Conservation (phyloP, 2,113 vertebrate genomes). For the Hiodon alosoides region DNA sequence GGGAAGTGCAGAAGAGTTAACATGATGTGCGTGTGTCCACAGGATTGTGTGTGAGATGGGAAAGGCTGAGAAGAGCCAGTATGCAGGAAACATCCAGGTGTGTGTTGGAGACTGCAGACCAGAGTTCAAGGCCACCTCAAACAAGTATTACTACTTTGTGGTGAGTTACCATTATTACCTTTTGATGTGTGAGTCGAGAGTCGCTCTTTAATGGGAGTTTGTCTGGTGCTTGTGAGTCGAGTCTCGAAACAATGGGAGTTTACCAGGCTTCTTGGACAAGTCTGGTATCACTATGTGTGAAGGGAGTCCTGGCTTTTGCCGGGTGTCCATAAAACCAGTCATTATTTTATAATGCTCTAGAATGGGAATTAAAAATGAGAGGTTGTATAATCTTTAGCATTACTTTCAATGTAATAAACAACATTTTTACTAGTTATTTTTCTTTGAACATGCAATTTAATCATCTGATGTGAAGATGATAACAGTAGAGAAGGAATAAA, state of each 20-base stretch:
- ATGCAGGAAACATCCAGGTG: slow-evolving; percentile 84
- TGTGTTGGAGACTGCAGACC: slow-evolving; percentile 83
- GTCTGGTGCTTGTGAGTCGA: too few species aligned
- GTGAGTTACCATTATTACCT: slow-evolving; percentile 63
- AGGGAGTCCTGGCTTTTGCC: too few species aligned
- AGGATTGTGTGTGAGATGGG: slow-evolving; percentile 99
- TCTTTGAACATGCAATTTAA: background rate
- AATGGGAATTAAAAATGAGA: too few species aligned
- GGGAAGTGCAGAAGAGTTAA: background rate
- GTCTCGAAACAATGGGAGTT: too few species aligned
- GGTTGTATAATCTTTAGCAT: too few species aligned
- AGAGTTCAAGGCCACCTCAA: slow-evolving; percentile 87
- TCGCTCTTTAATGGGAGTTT: too few species aligned
- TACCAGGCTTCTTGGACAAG: too few species aligned
- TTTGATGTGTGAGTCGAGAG: background rate
- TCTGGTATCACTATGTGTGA: too few species aligned
- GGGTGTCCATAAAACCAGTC: too few species aligned
- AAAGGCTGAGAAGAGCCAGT: slow-evolving; percentile 87
- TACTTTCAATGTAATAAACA: too few species aligned
- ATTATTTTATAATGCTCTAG: too few species aligned
- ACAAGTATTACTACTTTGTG: slow-evolving; percentile 95
- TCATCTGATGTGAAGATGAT: slow-evolving; percentile 6
- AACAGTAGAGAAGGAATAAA: background rate
- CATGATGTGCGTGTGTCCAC: slow-evolving; percentile 31
- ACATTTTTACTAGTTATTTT: background rate